Evolutionary conservation across 2,888 invertebrate species (phyloP), one percentile per base, ranked within the genome.

Genomic region (Conops quadrifasciatus): DNA sequence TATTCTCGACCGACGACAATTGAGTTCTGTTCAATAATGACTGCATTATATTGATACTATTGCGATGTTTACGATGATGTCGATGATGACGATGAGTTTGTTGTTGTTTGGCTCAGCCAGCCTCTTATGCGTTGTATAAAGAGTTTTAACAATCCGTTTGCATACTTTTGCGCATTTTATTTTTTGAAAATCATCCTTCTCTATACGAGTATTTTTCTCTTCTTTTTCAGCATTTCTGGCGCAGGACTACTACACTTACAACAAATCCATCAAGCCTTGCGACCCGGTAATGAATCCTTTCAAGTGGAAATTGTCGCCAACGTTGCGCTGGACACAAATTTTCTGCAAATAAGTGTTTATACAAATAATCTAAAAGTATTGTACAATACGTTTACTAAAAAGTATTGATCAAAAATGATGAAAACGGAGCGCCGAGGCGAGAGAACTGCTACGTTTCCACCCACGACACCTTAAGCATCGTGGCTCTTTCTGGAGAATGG

Each of bases 241-340:
- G 4, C 26, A 97, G 97, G 97, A 79, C 88, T 97, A 76, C 88
- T 96, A 77, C 90, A 97, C 78, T 89, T 97, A 71, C 97, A 97
- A 84, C 94, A 96, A 87, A 93, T 97, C 78, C 97, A 97, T 86
- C 95, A 96, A 87, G 92, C 93, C 60, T 89, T 97, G 85, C 91
- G 91, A 77, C 94, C 94, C 4, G 93, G 94, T 65, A 92, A 91
- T 82, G 92, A 93, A 79, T 91, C 92, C 75, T 94, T 96, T 87
- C 92, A 93, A 87, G 93, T 96, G 79, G 91, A 93, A 80, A 91
- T 94, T 74, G 96, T 96, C 76, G 91, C 92, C 82, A 95, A 94
- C 85, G 92, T 92, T 72, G 91, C 93, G 67, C 95, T 96, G 83
- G 96, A 95, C 71, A 91, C 96, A 82, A 92, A 93, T 81, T 96